Evolutionary conservation across 1,140 invertebrate species (phyloP), one percentile per base, ranked within the genome.

Genomic region (Sipha flava): DNA sequence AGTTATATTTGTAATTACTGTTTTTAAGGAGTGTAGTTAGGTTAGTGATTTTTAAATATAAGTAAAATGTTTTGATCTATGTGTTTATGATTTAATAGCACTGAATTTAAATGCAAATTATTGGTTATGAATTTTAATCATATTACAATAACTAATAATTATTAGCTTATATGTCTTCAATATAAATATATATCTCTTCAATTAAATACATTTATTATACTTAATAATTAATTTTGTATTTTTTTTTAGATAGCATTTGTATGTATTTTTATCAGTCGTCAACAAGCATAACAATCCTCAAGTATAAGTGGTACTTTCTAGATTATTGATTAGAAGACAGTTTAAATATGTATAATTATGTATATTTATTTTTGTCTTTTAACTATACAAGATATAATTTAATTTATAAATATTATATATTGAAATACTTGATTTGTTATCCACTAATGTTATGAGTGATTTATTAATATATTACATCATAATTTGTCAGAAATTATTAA

Each of bases 201-300:
- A n/a, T 43, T 0, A 23, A 40, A 45, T 43, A 43, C n/a, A 3
- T 45, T 18, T 45, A 26, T 29, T 45, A 45, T 68, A n/a, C 29
- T 45, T 26, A 34, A 26, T 45, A n/a, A 18, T 26, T 21, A 45
- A 47, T 70, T 47, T 49, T 52, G 21, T 4, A 7, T 52, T 9
- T 52, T 52, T 1, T 59, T 70, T 47, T 47, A 70, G 66, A 70
- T 70, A 47, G n/a, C 66, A 70, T 47, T 21, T 18, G 43, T 70
- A 43, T 66, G n/a, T 45, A 70, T 70, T 47, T 45, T 45, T n/a
- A 70, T 70, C 16, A 29, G 26, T 70, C n/a, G n/a, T 70, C 66
- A 66, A 43, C 3, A 45, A 70, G 10, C 21, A 7, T 29, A 47
- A 47, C 9, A 47, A 14, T n/a, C 16, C 7, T 70, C 40, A 70